Evolutionary conservation across 2,797 vertebrate species (phyloP), one percentile per base, ranked within the genome.

Genomic region (Merluccius polli): DNA sequence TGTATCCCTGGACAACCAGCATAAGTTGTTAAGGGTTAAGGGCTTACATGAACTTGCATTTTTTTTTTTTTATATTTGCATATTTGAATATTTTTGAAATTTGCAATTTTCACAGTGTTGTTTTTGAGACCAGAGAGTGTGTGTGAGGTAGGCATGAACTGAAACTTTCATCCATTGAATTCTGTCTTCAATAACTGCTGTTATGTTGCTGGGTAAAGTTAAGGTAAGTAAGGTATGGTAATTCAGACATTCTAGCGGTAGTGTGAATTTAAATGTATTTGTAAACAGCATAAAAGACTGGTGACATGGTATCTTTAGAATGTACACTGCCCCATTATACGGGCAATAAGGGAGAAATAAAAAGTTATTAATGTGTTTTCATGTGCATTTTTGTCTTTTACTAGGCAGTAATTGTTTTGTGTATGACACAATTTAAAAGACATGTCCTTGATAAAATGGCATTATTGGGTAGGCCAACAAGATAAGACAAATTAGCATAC

Each of bases 101-200:
- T 32, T 69, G 67, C 67, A 69, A 69, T 69, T 69, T 81, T 80
- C 77, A 84, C 82, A 79, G 77, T 84, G 76, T 83, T 79, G 30
- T 30, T 76, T 76, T 78, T 82, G 77, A 71, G 74, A 70, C 68
- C 70, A 72, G 44, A 70, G 82, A 35, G 65, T 31, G 63, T 68
- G 32, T 16, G 79, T 77, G 83, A 88, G 87, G 84, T 87, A 86
- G 84, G 72, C 9, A 12, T 48, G 9, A 84, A 75, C 65, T 24
- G 33, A 86, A 81, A 79, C 41, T 44, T 1, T 65, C n/a, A 65
- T 65, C 59, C 59, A 27, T 27, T 27, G 59, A 65, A 27, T 65
- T 13, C n/a, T 65, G 59, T 65, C 71, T 36, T 74, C 24, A 38
- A 35, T 29, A 10, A 7, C 33, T 67, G 29, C 33, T 67, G 29